Base-by-base conservation (phyloP, 2,888 invertebrate genomes). In the Hololepta plana region DNA sequence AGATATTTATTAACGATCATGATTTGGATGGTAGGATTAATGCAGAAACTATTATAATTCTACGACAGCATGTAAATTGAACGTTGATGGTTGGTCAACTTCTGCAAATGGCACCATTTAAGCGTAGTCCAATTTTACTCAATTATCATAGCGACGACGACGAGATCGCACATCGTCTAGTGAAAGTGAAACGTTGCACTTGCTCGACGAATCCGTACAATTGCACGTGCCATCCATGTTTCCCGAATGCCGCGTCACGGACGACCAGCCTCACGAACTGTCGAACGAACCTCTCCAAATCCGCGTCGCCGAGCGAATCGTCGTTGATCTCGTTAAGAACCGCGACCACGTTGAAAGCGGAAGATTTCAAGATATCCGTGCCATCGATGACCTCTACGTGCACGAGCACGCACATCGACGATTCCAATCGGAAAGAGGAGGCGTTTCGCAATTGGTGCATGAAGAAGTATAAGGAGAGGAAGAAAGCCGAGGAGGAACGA, bases 361-460 rank as follows among this genome's bases (percentile, higher is more conserved):
- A 21, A 8, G 22, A 9, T 10, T 12, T 35, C 7, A 31, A 20
- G 4, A 9, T 35, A n/a, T 35, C 32, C 8, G 30, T 35, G 8
- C 26, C 33, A 5, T 35, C 35, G 12, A 22, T 31, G 5, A 20
- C 29, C 28, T 12, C 27, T 30, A 22, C 26, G 27, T 25, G 31
- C 5, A 23, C 30, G 6, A 13, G 9, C 20, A 15, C 11, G 12
- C 15, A 12, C 11, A 19, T 20, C 11, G 20, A 26, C 13, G 26
- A 20, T 11, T 20, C 11, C 12, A 20, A 26, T 14, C 12, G 20
- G 16, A 58, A 64, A 2, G 59, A 60, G 26, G 57, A 57, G 35
- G 57, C 58, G 1, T 64, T 52, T 36, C 54, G 53, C 3, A 55
- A 51, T 15, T 70, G 72, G 72, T 38, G 67, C 26, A 57, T 59